Evolutionary conservation across 2,888 invertebrate species (phyloP), one percentile per base, ranked within the genome.

Genomic region (Biston stratarius): DNA sequence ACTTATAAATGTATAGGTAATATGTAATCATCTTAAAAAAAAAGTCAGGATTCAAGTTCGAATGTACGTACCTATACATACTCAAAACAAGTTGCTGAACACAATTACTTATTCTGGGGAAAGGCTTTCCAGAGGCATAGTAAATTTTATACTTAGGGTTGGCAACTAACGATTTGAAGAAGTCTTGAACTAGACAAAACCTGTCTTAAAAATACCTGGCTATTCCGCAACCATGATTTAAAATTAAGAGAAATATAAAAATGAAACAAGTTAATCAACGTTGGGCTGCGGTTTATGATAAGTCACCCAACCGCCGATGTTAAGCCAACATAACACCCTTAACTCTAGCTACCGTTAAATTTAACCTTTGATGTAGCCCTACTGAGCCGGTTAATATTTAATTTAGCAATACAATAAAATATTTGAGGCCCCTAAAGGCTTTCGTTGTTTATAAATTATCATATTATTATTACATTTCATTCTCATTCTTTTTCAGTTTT

Each of bases 301-400:
- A 67, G 62, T 62, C 61, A 67, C 61, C 53, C 48, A n/a, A 15
- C 57, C 52, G 34, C 45, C 57, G 15, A 45, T 49, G 55, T 34
- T 67, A 62, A 67, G 59, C 67, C 66, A 24, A 42, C 57, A 47
- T 67, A 67, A 57, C 61, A 53, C 66, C 58, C 53, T 53, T 49
- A 55, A 49, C 47, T 48, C 53, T 57, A 51, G n/a, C 57, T 58
- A 51, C 61, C 51, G 57, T 57, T 57, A 66, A 58, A 47, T 36
- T 60, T 56, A 51, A 61, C 51, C 51, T 66, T 61, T 61, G 45
- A 66, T 34, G 61, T 42, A 57, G 52, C 45, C 36, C 42, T 44
- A 15, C 42, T 47, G 60, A 38, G 38, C 44, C 14, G 10, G 48
- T n/a, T 55, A 36, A 59, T 48, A 59, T 59, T 64, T 53, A 64